phyloP scores from a whole-genome alignment of 2,797 vertebrate species.

The Coregonus suidteri region DNA sequence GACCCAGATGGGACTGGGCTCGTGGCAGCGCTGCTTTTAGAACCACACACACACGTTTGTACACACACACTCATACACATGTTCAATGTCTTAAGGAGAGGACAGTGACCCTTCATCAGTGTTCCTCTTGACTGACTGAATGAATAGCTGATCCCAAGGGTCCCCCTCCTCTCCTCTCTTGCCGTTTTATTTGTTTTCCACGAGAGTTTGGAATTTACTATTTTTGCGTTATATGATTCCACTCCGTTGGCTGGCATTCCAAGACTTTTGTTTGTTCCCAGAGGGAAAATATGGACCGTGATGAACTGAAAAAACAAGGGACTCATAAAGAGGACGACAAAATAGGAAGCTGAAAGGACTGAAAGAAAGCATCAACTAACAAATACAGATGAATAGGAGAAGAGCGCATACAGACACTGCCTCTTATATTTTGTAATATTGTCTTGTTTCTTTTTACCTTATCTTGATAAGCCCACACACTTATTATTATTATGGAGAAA shows the following conservation, averaged over 20 bases:
- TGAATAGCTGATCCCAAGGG: no score
- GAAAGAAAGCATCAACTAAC: conserved; percentile 68
- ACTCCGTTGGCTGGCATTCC: conserved; percentile 73
- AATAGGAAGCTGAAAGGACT: conserved; percentile 64
- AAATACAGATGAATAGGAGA: conserved; percentile 63
- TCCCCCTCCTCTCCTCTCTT: conserved; percentile 14
- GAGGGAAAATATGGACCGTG: conserved; percentile 77
- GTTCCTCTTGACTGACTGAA: no score
- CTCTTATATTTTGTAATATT: conserved; percentile 91
- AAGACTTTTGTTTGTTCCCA: conserved; percentile 67
- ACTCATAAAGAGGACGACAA: conserved; percentile 40
- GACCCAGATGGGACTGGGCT: conserved; percentile 59
- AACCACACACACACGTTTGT: conserved; percentile 21
- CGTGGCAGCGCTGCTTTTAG: conserved; percentile 70
- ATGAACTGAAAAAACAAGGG: conserved; percentile 72
- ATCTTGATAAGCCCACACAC: conserved; percentile 89
- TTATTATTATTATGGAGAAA: conserved; percentile 79
- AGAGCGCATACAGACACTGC: conserved; percentile 37
- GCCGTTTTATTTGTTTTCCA: conserved; percentile 32
- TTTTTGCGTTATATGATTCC: conserved; percentile 58
- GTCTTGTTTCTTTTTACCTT: conserved; percentile 80
- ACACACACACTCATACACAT: conserved; percentile 34
- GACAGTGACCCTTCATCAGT: conserved; percentile 42
- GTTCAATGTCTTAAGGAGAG: conserved; percentile 72
- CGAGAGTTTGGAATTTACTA: conserved; percentile 34